Evolutionary conservation across 53 echinoderm and acorn worm genomes (phyloP).

Genomic region (Astropecten irregularis): DNA sequence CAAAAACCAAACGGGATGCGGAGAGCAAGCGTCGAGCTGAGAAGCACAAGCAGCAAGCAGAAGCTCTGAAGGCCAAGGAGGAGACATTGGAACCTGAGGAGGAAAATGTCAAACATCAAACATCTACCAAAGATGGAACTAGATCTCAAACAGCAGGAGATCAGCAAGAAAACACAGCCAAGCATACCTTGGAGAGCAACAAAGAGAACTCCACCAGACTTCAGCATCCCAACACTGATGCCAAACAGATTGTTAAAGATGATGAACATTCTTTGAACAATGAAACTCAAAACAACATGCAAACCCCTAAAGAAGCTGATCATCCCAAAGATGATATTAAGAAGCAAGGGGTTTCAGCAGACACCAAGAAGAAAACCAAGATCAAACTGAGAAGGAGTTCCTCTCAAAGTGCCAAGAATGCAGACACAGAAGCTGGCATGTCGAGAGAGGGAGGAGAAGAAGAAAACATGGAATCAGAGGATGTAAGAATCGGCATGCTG

Average conservation of each 20-base stretch:
- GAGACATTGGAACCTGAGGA: not conserved
- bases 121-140: not conserved
- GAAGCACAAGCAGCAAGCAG: slow-evolving; percentile 16
- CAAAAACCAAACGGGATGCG: slow-evolving; percentile 27
- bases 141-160: not conserved
- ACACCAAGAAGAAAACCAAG: not conserved
- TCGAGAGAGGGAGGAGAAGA: not conserved
- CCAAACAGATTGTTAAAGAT: not conserved
- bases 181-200: not conserved
- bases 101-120: not conserved
- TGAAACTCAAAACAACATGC: slow-evolving; percentile 3
- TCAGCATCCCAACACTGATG: not conserved
- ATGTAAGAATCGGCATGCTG: not conserved
- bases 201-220: not conserved
- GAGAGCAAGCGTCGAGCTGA: slow-evolving; percentile 31
- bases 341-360: not conserved
- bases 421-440: not conserved
- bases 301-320: not conserved
- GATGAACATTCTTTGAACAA: not conserved
- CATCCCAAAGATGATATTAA: slow-evolving; percentile 5
- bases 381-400: slow-evolving; percentile 27
- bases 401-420: not conserved
- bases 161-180: not conserved
- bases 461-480: not conserved
- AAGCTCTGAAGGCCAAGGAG: not conserved